Conservation (phyloP, 2,113 vertebrate species). For the Odobenus rosmarus region DNA sequence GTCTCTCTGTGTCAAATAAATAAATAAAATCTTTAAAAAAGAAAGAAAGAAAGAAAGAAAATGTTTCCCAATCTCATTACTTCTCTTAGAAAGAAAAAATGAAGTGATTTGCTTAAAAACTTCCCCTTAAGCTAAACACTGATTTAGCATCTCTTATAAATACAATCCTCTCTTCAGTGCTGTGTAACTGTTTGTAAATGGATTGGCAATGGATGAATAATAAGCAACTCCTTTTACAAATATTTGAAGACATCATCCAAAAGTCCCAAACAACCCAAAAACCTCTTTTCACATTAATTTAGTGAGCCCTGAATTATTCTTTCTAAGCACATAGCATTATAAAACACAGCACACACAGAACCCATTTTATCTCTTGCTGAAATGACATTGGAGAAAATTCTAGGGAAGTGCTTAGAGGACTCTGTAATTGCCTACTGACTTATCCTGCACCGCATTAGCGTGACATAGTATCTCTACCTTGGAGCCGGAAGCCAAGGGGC, state of each 20-base stretch:
- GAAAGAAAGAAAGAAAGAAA: not conserved
- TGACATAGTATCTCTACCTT: not conserved
- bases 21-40: too few relatives aligned
- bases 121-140: constrained; percentile 12
- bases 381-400: not conserved
- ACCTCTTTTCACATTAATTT: not conserved
- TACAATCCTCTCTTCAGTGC: not conserved
- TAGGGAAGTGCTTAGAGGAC: not conserved
- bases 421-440: too few relatives aligned
- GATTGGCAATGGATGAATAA: not conserved
- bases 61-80: constrained; percentile 34
- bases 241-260: constrained; percentile 47
- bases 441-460: rapidly evolving
- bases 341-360: not conserved
- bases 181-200: constrained; percentile 53
- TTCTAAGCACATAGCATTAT: not conserved
- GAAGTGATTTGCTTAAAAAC: constrained; percentile 28
- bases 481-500: not conserved
- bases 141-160: constrained; percentile 42
- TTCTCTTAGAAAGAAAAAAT: constrained; percentile 36
- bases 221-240: not conserved
- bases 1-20: too few relatives aligned
- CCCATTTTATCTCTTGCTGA: constrained; percentile 42
- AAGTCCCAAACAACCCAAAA: not conserved
- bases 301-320: constrained; percentile 50